Evolutionary conservation across 2,113 vertebrate species (phyloP).

Genomic region (Ascaphus truei): DNA sequence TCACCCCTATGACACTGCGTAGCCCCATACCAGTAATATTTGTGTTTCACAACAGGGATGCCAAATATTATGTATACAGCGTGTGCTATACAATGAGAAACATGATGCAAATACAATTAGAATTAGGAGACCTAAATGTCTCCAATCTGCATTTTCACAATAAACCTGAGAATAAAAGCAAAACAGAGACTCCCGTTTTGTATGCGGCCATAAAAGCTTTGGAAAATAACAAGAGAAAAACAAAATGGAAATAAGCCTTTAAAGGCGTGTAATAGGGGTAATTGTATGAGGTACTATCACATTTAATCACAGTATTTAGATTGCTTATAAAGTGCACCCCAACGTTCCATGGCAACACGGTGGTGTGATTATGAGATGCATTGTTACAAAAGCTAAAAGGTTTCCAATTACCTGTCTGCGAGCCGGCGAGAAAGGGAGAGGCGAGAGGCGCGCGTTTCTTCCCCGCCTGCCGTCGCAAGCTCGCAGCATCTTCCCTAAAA

Average conservation of each 20-base stretch:
- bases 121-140: not conserved
- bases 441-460: not conserved
- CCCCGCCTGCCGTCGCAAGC: not conserved
- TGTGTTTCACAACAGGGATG: too few relatives aligned
- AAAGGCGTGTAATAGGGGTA: not conserved
- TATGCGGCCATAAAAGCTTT: not conserved
- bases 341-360: conserved; percentile 27
- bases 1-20: too few relatives aligned
- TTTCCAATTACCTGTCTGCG: not conserved
- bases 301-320: conserved; percentile 39
- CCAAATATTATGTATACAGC: too few relatives aligned
- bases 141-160: not conserved
- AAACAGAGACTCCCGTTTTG: not conserved
- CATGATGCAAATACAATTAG: not conserved
- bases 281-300: conserved; percentile 31
- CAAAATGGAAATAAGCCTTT: conserved; percentile 26
- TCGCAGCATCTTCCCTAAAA: conserved; percentile 15
- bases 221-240: conserved; percentile 16
- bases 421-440: conserved; percentile 5
- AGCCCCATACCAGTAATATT: too few relatives aligned
- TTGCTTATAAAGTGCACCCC: conserved; percentile 12
- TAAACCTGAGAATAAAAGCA: not conserved
- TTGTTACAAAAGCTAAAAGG: not conserved
- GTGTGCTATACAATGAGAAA: too few relatives aligned
- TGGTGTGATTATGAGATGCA: not conserved